Evolutionary conservation across 2,113 vertebrate species (phyloP).

Genomic region (Dinomys branickii): DNA sequence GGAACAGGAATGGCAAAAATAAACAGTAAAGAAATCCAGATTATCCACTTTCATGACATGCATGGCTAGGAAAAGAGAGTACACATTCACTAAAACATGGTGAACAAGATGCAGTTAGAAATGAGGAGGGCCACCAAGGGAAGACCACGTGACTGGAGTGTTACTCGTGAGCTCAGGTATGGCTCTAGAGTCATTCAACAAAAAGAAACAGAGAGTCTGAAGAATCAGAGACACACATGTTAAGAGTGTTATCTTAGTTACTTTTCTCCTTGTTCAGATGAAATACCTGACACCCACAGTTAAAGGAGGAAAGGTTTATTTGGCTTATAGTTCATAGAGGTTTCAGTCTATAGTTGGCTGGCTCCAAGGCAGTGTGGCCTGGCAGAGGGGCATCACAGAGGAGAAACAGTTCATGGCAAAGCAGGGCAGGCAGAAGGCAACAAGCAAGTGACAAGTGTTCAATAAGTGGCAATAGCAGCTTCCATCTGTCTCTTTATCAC

Average conservation of each 20-base stretch:
- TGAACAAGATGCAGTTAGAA: not conserved
- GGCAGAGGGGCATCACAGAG: not conserved
- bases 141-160: not conserved
- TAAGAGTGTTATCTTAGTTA: not conserved
- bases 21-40: not conserved
- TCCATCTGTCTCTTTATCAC: not conserved
- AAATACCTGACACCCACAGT: not conserved
- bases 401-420: not conserved
- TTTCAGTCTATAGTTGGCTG: not conserved
- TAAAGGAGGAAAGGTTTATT: not conserved
- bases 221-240: no score
- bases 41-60: not conserved
- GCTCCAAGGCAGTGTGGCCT: not conserved
- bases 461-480: not conserved
- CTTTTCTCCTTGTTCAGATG: not conserved
- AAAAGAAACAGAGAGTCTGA: not conserved
- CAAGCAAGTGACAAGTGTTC: not conserved
- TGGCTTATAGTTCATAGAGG: not conserved
- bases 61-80: not conserved
- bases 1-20: not conserved
- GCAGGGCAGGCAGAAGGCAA: not conserved
- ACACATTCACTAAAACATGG: not conserved
- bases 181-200: not conserved
- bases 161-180: not conserved
- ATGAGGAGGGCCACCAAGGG: not conserved